These are phyloP conservation scores for Corythaeola cristata DNA, from an alignment of 2,113 vertebrate species.

Conservation along the genomic window DNA sequence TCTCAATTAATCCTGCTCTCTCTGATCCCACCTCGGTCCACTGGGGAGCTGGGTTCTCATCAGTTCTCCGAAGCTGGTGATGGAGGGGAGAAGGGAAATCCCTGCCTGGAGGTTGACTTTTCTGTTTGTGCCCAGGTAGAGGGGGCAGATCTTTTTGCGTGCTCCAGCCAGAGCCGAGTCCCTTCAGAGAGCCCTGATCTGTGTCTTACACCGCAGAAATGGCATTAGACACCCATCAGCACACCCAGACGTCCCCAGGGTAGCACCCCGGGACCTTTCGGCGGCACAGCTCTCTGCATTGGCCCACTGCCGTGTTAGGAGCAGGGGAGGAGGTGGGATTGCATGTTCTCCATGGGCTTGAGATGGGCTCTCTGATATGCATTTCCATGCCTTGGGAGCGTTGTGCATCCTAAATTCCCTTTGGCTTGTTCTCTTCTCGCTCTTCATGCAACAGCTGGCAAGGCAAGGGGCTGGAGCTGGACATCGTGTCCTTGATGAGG, in stretches of 20 bases:
- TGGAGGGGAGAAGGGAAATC: neutral
- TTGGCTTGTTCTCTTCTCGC: neutral
- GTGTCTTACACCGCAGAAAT: neutral
- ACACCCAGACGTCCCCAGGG: neutral
- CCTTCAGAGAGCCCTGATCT: neutral
- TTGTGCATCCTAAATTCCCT: neutral
- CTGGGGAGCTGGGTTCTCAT: neutral
- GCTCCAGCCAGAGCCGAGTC: neutral
- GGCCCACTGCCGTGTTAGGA: neutral
- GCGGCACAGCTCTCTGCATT: neutral
- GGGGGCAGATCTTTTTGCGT: neutral
- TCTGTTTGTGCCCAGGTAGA: neutral
- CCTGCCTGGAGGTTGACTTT: neutral
- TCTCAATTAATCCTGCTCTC: neutral
- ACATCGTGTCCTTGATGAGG: fast-evolving
- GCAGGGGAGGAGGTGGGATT: neutral
- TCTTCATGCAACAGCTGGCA: neutral
- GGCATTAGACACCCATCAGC: neutral
- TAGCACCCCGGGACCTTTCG: neutral
- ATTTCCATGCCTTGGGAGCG: neutral
- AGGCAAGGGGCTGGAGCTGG: neutral
- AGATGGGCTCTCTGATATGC: neutral
- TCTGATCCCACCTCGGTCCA: neutral
- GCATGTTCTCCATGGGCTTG: neutral
- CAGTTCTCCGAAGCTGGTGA: neutral